Evolutionary conservation across 2,113 vertebrate genomes (phyloP).

Genomic region (Scomber scombrus): DNA sequence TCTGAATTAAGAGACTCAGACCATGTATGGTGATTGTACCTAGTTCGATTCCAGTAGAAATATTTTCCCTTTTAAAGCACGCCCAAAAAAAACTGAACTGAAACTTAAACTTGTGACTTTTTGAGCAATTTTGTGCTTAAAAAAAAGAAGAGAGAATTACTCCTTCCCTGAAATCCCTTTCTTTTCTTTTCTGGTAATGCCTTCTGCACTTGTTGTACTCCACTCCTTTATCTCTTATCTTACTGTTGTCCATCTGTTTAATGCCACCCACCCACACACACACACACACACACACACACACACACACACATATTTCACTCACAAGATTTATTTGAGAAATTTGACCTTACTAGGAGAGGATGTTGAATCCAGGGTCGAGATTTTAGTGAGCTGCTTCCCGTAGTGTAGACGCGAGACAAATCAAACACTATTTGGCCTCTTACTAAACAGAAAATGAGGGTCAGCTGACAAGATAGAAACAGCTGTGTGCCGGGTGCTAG

Average conservation of each 20-base stretch:
- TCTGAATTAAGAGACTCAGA: too few species aligned
- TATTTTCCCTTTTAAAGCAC: too few species aligned
- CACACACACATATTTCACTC: too few species aligned
- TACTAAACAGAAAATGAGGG: conserved; percentile 73
- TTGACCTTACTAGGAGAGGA: background rate
- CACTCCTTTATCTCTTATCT: conserved; percentile 23
- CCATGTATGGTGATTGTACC: too few species aligned
- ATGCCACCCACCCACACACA: too few species aligned
- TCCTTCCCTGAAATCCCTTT: too few species aligned
- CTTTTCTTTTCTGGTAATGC: conserved; percentile 6
- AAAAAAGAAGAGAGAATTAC: too few species aligned
- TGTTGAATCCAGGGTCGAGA: background rate
- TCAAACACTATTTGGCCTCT: conserved; percentile 57
- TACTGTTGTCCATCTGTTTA: background rate
- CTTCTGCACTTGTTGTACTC: conserved; percentile 31
- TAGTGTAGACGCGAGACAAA: conserved; percentile 37
- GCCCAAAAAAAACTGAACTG: background rate
- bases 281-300: too few species aligned
- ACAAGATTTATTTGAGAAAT: background rate
- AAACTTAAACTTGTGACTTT: too few species aligned
- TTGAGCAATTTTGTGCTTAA: background rate
- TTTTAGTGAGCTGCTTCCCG: too few species aligned
- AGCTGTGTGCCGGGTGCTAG: conserved; percentile 66
- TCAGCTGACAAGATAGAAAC: conserved; percentile 83
- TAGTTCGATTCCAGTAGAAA: too few species aligned